Percentiles rank a stretch among this genome's conserved stretches.
Conservation (phyloP, 2,797 vertebrate species). For the Anisognathus igniventris region DNA sequence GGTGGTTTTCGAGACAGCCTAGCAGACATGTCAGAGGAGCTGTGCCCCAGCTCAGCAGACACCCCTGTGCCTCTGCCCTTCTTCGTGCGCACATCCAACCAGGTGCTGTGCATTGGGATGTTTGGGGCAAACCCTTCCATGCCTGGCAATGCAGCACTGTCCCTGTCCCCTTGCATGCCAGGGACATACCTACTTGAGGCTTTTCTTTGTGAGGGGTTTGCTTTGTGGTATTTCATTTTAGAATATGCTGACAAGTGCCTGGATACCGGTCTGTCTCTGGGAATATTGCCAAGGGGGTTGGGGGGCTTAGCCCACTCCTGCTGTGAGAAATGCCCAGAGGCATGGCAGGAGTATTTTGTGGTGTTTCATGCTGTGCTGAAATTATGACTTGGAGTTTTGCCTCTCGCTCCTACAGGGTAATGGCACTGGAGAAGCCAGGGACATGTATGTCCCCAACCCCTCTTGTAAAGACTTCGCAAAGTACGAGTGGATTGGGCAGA, state of each 20-base stretch:
- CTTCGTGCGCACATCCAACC: slow-evolving; percentile 92
- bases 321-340: background rate
- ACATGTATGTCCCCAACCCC: slow-evolving; percentile 96
- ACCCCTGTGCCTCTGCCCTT: slow-evolving; percentile 91
- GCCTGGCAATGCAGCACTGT: background rate
- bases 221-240: background rate
- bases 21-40: slow-evolving; percentile 97
- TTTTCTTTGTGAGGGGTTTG: background rate
- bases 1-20: slow-evolving; percentile 97
- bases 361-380: background rate
- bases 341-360: background rate
- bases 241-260: background rate
- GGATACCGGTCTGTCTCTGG: background rate
- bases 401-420: slow-evolving; percentile 78
- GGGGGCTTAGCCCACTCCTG: background rate
- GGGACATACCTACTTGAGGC: background rate
- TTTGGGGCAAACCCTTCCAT: background rate
- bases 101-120: slow-evolving; percentile 71
- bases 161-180: background rate
- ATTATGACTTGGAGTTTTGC: background rate
- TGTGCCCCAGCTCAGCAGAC: slow-evolving; percentile 94
- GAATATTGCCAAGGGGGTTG: background rate
- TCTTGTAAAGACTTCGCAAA: slow-evolving; percentile 93
- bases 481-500: slow-evolving; percentile 95
- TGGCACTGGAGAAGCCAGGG: slow-evolving; percentile 87